These are phyloP conservation scores for Microchirus variegatus DNA, from an alignment of 2,797 vertebrate species.

Conservation along the genomic window DNA sequence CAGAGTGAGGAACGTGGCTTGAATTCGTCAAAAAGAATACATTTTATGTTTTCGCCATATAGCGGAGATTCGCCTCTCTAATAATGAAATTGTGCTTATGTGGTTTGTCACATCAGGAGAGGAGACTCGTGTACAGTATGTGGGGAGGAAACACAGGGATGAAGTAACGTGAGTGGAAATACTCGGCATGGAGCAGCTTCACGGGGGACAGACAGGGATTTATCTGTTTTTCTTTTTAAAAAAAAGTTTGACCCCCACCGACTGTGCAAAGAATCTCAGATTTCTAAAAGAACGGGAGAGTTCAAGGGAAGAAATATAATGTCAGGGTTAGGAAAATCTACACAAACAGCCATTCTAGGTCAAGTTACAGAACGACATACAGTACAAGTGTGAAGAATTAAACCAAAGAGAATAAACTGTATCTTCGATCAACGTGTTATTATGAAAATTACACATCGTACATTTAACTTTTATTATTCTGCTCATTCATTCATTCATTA, in stretches of 20 bases:
- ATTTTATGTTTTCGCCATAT: not conserved
- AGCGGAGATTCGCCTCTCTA: not conserved
- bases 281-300: constrained; percentile 34
- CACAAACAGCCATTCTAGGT: constrained; percentile 2
- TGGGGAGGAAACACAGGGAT: constrained; percentile 40
- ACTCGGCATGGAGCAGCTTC: constrained; percentile 17
- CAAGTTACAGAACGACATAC: not conserved
- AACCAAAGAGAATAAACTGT: not conserved
- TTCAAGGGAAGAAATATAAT: constrained; percentile 27
- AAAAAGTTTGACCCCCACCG: constrained; percentile 1
- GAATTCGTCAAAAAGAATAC: not conserved
- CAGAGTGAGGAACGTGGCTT: not conserved
- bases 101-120: constrained; percentile 29
- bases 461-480: too few relatives aligned
- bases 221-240: constrained; percentile 2
- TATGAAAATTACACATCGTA: too few relatives aligned
- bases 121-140: constrained; percentile 16
- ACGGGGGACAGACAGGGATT: constrained; percentile 6
- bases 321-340: not conserved
- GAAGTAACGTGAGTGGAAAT: constrained; percentile 11
- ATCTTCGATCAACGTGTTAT: constrained; percentile 22
- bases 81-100: constrained; percentile 1
- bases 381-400: constrained; percentile 7
- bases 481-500: too few relatives aligned
- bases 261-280: constrained; percentile 29